Conservation (phyloP, 2,888 invertebrate species). For the Cataglyphis cursor region DNA sequence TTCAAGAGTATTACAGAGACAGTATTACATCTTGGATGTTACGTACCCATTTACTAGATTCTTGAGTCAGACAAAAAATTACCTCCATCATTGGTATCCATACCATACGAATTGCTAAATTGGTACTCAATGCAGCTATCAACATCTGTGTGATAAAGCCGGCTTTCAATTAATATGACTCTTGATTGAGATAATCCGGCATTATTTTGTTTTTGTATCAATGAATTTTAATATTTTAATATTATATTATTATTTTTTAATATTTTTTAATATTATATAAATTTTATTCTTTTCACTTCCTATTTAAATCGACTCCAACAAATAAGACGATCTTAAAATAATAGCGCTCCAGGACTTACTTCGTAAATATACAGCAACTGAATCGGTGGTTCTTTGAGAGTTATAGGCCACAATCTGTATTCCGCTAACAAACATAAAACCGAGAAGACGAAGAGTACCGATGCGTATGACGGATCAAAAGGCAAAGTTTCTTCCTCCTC, state of each 20-base stretch:
- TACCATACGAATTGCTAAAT: conserved; percentile 81
- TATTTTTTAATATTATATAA: too few species aligned
- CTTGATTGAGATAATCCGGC: too few species aligned
- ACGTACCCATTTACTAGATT: conserved; percentile 83
- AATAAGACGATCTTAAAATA: background rate
- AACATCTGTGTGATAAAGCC: conserved; percentile 78
- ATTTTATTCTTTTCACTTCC: background rate
- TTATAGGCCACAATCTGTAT: conserved; percentile 84
- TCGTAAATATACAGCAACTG: conserved; percentile 84
- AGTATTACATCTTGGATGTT: background rate
- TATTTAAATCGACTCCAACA: background rate
- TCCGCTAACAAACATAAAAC: conserved; percentile 84
- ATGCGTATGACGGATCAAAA: conserved; percentile 83
- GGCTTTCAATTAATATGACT: background rate
- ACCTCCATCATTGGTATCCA: conserved; percentile 84
- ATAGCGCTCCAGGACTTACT: conserved; percentile 64
- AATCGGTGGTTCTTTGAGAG: conserved; percentile 84
- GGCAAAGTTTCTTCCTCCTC: conserved; percentile 75
- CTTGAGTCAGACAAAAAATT: conserved; percentile 81
- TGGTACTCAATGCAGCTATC: conserved; percentile 83
- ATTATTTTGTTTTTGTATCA: background rate
- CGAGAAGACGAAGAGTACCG: conserved; percentile 83
- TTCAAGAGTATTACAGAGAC: background rate
- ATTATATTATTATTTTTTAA: too few species aligned
- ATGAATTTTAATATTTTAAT: background rate